phyloP scores from a whole-genome alignment of 2,113 vertebrate genomes.

The Oncorhynchus masou region DNA sequence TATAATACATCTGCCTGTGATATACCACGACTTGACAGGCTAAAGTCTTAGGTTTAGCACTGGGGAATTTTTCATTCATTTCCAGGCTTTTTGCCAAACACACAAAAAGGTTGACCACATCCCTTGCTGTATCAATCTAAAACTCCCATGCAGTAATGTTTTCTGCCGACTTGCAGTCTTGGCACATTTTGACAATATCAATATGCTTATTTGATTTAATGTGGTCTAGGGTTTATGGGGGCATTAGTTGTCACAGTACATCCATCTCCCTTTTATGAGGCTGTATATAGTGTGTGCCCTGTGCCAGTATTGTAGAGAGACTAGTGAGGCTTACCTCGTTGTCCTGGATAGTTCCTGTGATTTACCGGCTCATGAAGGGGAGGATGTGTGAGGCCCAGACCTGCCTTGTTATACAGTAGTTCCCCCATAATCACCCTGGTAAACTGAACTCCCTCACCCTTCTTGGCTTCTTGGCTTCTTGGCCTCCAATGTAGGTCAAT shows the following conservation, averaged over 20 bases:
- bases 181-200: not conserved
- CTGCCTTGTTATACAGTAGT: no score
- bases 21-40: not conserved
- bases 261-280: slow-evolving; percentile 1
- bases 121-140: no score
- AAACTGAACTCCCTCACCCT: slow-evolving; percentile 3
- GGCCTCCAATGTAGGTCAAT: no score
- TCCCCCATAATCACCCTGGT: no score
- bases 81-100: slow-evolving; percentile 19
- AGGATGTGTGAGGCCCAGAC: no score
- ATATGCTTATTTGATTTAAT: not conserved
- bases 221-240: not conserved
- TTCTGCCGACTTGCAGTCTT: not conserved
- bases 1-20: not conserved
- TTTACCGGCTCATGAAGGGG: slow-evolving; percentile 1
- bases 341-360: not conserved
- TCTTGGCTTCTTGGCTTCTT: not conserved
- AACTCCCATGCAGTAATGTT: slow-evolving; percentile 1
- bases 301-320: not conserved
- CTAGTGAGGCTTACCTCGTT: not conserved
- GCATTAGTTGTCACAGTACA: not conserved
- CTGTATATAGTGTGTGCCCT: not conserved
- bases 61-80: not conserved
- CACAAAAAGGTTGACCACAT: not conserved
- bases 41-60: not conserved